phyloP scores from a whole-genome alignment of 2,113 vertebrate genomes.

The Odocoileus virginianus region DNA sequence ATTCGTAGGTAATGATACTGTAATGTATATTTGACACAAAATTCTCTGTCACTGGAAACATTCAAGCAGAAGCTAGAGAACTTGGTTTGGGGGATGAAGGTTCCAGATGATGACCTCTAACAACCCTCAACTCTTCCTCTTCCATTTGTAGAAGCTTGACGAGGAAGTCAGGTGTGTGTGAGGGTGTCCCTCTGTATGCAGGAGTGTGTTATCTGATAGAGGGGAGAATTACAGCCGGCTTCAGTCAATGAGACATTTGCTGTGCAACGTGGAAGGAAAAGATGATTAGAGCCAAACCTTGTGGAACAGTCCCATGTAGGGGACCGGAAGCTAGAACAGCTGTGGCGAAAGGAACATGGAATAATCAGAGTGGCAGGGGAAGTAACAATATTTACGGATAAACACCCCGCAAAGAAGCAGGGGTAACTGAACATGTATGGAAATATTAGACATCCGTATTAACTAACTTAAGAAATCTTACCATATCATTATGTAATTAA shows the following conservation, averaged over 20 bases:
- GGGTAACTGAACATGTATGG: neutral
- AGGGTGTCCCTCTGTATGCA: no score
- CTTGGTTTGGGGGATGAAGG: neutral
- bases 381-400: neutral
- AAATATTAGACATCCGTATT: neutral
- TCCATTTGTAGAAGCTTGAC: neutral
- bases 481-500: neutral
- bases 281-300: neutral
- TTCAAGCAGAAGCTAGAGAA: neutral
- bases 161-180: neutral
- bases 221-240: neutral
- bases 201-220: neutral
- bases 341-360: neutral
- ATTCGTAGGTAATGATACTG: neutral
- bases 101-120: neutral
- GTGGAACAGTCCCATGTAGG: neutral
- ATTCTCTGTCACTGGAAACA: neutral
- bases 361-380: neutral
- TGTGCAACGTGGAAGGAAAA: neutral
- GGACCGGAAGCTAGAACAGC: neutral
- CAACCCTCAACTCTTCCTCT: neutral
- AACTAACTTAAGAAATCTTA: neutral
- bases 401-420: neutral
- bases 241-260: neutral
- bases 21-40: neutral